phyloP scores from a whole-genome alignment of 2,888 invertebrate species.

The Dexiosoma caninum region DNA sequence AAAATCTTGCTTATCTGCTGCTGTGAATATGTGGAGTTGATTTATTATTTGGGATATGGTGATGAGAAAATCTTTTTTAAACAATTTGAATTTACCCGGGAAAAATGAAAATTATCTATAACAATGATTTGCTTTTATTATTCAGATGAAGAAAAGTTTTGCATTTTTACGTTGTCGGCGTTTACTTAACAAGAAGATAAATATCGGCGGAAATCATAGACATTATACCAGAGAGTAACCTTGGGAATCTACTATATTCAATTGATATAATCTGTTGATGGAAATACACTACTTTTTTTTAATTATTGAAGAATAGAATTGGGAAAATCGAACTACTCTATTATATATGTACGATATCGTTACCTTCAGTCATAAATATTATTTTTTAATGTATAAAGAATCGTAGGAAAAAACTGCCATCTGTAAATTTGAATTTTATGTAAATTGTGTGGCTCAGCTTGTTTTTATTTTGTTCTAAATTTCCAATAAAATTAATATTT shows the following conservation, averaged over 20 bases:
- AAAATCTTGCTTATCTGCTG: not conserved
- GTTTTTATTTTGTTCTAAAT: conserved; percentile 29
- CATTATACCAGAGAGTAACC: conserved; percentile 1
- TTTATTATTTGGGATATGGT: not conserved
- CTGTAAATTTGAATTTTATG: not conserved
- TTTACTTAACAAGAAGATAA: conserved; percentile 37
- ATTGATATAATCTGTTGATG: no score
- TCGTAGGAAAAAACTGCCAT: not conserved
- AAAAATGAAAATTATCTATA: conserved; percentile 4
- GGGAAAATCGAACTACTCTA: no score
- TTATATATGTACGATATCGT: no score
- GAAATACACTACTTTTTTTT: no score
- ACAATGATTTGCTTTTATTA: not conserved
- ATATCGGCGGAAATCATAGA: conserved; percentile 19
- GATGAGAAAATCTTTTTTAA: conserved; percentile 25
- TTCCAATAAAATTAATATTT: conserved; percentile 33
- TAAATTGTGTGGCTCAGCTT: not conserved
- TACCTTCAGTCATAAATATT: no score
- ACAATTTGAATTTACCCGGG: not conserved
- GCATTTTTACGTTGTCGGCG: not conserved
- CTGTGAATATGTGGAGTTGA: not conserved
- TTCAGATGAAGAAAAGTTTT: conserved; percentile 16
- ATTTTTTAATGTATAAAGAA: not conserved
- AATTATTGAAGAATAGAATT: no score
- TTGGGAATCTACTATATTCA: not conserved